Evolutionary conservation across 2,797 vertebrate genomes (phyloP).

Genomic region (Buceros bicornis): DNA sequence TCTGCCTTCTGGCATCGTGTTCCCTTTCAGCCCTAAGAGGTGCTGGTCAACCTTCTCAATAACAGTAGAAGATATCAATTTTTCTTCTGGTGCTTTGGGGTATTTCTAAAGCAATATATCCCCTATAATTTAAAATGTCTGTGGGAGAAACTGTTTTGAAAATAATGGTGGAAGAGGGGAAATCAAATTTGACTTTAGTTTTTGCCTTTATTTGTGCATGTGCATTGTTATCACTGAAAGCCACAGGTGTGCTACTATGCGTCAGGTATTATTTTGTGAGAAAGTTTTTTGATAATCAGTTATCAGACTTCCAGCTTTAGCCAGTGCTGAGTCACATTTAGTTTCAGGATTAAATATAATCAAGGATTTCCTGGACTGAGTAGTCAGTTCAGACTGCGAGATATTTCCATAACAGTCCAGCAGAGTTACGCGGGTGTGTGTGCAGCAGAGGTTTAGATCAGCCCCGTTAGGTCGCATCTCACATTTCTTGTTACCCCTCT

Average conservation of each 20-base stretch:
- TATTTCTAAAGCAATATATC: not conserved
- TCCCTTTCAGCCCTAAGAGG: not conserved
- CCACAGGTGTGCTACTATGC: not conserved
- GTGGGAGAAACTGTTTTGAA: not conserved
- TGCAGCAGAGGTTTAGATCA: conserved; percentile 42
- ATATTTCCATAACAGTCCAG: conserved; percentile 30
- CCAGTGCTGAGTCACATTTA: not conserved
- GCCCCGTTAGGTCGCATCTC: conserved; percentile 34
- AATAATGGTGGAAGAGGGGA: not conserved
- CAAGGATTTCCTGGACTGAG: conserved; percentile 23
- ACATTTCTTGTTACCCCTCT: conserved; percentile 1
- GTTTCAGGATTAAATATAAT: conserved; percentile 23
- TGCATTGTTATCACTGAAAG: not conserved
- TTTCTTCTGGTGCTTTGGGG: not conserved
- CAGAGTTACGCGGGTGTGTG: not conserved
- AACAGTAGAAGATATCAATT: not conserved
- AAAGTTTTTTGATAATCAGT: not conserved
- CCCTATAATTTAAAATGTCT: not conserved
- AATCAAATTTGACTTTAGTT: not conserved
- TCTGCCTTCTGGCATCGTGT: not conserved
- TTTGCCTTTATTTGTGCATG: not conserved
- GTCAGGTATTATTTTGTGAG: not conserved
- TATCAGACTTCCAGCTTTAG: not conserved
- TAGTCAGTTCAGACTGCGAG: not conserved
- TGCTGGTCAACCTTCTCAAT: not conserved